These are phyloP conservation scores for Clangula hyemalis DNA, from an alignment of 2,797 vertebrate genomes.

Conservation along the genomic window DNA sequence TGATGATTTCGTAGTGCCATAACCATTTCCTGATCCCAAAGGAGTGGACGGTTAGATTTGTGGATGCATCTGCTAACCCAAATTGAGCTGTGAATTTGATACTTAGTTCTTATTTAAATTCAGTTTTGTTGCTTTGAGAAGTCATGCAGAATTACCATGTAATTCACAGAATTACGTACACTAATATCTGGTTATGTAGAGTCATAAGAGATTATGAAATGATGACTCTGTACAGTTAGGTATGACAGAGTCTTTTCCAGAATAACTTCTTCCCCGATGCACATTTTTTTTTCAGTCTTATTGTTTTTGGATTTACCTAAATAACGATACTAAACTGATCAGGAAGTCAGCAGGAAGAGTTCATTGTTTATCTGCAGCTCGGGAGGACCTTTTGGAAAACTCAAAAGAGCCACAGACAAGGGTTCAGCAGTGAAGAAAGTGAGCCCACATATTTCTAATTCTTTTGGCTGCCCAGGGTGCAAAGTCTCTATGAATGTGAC, in stretches of 20 bases:
- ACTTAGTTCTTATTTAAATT: background rate
- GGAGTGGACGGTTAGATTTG: background rate
- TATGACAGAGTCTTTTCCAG: background rate
- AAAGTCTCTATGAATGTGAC: background rate
- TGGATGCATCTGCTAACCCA: background rate
- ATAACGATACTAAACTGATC: background rate
- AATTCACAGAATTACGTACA: background rate
- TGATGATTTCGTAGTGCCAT: background rate
- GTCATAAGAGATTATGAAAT: background rate
- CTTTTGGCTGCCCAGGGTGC: background rate
- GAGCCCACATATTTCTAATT: background rate
- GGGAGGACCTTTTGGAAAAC: background rate
- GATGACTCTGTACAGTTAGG: background rate
- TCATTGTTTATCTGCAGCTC: background rate
- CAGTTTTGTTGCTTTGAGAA: background rate
- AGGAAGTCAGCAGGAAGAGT: background rate
- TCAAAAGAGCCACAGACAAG: background rate
- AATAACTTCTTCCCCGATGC: background rate
- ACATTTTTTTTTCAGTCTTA: background rate
- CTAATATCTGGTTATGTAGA: background rate
- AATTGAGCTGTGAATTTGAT: background rate
- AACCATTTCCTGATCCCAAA: background rate
- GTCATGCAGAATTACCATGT: background rate
- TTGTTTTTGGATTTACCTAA: background rate
- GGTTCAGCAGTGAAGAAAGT: background rate